Percentiles rank a stretch among this genome's conserved stretches.
Evolutionary conservation across 2,797 vertebrate genomes (phyloP).

Genomic region (Paramormyrops hopkinsi): DNA sequence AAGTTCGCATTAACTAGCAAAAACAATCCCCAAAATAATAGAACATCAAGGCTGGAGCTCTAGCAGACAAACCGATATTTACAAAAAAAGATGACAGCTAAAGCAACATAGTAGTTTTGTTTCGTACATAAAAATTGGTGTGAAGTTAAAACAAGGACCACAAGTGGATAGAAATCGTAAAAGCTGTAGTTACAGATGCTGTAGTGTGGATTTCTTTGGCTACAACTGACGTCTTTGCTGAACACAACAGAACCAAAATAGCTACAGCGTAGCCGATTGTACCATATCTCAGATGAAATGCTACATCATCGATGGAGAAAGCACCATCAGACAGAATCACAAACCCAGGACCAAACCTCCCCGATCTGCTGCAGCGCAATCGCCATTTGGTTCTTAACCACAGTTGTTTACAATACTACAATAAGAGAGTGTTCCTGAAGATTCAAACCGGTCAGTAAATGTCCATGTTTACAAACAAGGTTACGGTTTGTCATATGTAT

Average conservation of each 20-base stretch:
- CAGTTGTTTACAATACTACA: not conserved
- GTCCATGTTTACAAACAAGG: not conserved
- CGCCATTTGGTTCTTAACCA: not conserved
- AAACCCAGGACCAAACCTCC: not conserved
- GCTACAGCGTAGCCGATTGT: not conserved
- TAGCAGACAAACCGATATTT: not conserved
- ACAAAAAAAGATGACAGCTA: not conserved
- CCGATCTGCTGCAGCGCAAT: not conserved
- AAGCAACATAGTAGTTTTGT: not conserved
- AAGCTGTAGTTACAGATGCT: not conserved
- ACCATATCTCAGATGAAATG: not conserved
- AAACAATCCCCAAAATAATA: not conserved
- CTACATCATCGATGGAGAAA: constrained; percentile 18
- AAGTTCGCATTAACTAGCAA: not conserved
- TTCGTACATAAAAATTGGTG: not conserved
- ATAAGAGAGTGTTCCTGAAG: not conserved
- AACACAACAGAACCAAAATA: not conserved
- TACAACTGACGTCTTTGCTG: not conserved
- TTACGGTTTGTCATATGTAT: not conserved
- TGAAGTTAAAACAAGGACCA: not conserved
- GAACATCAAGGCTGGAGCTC: not conserved
- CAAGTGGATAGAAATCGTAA: not conserved
- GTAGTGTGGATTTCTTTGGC: constrained; percentile 17
- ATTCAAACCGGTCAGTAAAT: not conserved
- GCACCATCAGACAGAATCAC: constrained; percentile 10